Evolutionary conservation across 2,888 invertebrate genomes (phyloP).

Genomic region (Bellardia bayeri): DNA sequence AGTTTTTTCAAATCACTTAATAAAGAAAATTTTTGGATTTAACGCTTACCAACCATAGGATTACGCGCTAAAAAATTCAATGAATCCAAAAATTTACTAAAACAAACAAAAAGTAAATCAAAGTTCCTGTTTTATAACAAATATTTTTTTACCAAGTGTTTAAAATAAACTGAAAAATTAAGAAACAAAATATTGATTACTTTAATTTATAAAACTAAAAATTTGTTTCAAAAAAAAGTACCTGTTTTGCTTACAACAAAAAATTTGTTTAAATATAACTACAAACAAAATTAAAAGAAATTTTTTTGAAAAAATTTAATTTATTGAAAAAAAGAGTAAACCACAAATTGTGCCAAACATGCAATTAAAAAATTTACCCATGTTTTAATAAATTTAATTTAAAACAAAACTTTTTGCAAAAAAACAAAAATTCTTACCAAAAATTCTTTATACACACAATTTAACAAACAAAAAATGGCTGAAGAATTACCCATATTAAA

Average conservation of each 20-base stretch:
- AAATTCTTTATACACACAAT: slow-evolving; percentile 22
- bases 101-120: slow-evolving; percentile 70
- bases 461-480: slow-evolving; percentile 86
- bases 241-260: slow-evolving; percentile 29
- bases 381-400: slow-evolving; percentile 45
- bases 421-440: slow-evolving; percentile 33
- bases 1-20: slow-evolving; percentile 58
- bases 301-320: slow-evolving; percentile 58
- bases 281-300: slow-evolving; percentile 16
- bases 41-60: slow-evolving; percentile 64
- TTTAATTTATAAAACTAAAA: slow-evolving; percentile 27
- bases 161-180: slow-evolving; percentile 51
- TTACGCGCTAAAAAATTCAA: slow-evolving; percentile 64
- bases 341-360: slow-evolving; percentile 61
- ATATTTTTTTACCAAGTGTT: slow-evolving; percentile 47
- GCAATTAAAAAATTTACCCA: slow-evolving; percentile 36
- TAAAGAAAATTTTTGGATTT: slow-evolving; percentile 71
- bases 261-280: slow-evolving; percentile 61
- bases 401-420: slow-evolving; percentile 7
- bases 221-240: slow-evolving; percentile 59
- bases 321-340: slow-evolving; percentile 38
- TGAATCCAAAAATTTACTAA: slow-evolving; percentile 57
- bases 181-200: not conserved
- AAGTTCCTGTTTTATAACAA: slow-evolving; percentile 78
- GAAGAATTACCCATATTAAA: slow-evolving; percentile 96